phyloP scores from a whole-genome alignment of 2,888 invertebrate genomes.

The Urechis unicinctus region DNA sequence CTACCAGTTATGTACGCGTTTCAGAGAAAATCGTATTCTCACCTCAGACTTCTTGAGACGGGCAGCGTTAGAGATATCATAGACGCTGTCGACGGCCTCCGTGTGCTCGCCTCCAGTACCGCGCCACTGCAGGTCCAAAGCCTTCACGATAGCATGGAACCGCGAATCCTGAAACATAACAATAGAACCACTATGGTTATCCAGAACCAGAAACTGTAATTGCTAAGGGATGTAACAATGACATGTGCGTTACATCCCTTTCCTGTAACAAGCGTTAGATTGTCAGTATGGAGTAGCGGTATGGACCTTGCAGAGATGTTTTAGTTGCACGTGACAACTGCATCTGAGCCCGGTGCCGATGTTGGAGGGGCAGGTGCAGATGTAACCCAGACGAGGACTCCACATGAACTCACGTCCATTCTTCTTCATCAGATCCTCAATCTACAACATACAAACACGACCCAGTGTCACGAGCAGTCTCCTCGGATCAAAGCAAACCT shows the following conservation, averaged over 20 bases:
- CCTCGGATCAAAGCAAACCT: too few species aligned
- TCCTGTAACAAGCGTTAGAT: not conserved
- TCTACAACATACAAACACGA: too few species aligned
- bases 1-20: too few species aligned
- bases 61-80: conserved; percentile 21
- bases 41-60: conserved; percentile 22
- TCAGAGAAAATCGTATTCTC: too few species aligned
- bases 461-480: too few species aligned
- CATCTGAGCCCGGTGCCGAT: conserved; percentile 22
- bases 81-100: conserved; percentile 16
- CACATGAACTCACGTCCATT: conserved; percentile 18
- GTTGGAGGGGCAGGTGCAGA: conserved; percentile 26
- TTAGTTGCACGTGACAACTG: conserved; percentile 20
- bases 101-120: conserved; percentile 24
- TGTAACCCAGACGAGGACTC: conserved; percentile 23
- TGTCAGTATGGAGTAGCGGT: not conserved
- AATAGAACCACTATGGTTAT: too few species aligned
- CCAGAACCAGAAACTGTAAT: too few species aligned
- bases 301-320: conserved; percentile 10
- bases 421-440: conserved; percentile 66
- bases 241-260: too few species aligned
- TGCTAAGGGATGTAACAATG: too few species aligned
- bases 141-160: conserved; percentile 16
- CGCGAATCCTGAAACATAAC: conserved; percentile 1
- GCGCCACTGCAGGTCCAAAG: conserved; percentile 19